These are phyloP conservation scores for Sphenopsis melanotis DNA, from an alignment of 2,797 vertebrate species.

Conservation along the genomic window DNA sequence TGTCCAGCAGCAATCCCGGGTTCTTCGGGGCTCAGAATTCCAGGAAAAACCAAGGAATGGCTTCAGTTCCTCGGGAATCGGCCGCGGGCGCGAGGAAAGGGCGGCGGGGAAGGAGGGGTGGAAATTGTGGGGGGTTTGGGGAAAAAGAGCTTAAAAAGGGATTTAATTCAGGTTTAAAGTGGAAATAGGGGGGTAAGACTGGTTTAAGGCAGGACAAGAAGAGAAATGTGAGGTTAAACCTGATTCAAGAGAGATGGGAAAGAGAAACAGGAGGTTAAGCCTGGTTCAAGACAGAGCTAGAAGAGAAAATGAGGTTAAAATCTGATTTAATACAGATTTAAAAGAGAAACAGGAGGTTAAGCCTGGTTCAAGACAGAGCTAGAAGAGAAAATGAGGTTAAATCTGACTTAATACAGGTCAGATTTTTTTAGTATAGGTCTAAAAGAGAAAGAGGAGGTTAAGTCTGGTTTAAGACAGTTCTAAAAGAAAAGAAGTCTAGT, in stretches of 20 bases:
- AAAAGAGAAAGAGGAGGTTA: background rate
- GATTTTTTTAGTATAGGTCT: too few species aligned
- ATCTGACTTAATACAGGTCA: too few species aligned
- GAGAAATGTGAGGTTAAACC: background rate
- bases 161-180: background rate
- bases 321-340: too few species aligned
- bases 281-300: background rate
- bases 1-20: background rate
- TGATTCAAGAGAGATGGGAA: background rate
- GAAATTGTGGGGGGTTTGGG: accelerated
- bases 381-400: background rate
- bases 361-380: background rate
- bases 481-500: background rate
- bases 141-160: background rate
- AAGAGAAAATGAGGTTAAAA: background rate
- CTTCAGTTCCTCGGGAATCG: background rate
- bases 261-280: too few species aligned
- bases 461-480: too few species aligned
- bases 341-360: background rate
- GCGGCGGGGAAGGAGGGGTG: background rate
- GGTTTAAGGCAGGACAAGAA: background rate
- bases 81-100: background rate
- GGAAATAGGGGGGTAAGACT: background rate
- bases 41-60: background rate
- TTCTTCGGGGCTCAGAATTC: background rate